Evolutionary conservation across 2,113 vertebrate species (phyloP), one percentile per base, ranked within the genome.

Genomic region (Bostrychus sinensis): DNA sequence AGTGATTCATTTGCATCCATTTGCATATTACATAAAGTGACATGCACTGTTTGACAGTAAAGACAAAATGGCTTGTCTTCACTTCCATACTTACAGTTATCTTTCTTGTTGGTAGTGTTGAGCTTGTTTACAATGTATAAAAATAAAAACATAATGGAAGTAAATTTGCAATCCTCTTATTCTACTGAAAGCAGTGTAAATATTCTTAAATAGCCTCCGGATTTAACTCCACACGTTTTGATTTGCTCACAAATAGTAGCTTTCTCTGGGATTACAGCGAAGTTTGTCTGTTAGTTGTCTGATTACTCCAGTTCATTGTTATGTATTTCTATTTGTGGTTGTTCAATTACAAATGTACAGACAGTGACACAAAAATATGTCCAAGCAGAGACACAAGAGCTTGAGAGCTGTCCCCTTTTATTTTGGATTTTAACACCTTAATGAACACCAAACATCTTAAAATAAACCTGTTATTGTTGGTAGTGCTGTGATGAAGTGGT

Each of bases 401-500:
- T 32, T 30, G 25, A 36, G 41, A 61, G 26, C 50, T 25, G 45
- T 45, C 17, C 12, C 57, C 19, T 3, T 51, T 23, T 34, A 30
- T 3, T 51, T 20, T 28, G 30, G 32, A 51, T 30, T 19, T 14
- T 20, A 58, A 50, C 39, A 13, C 9, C 25, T 48, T 10, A 26
- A 34, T 32, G 22, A 4, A 56, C 23, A 25, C 23, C 9, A 37
- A 69, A 59, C 13, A 19, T 41, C 13, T 46, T 26, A 41, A 65
- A 78, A 69, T 62, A 59, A 39, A 53, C 37, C 30, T 17, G 20
- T 46, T 50, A 2, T 38, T 46, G 17, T 65, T 57, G 75, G 48
- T 51, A 38, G 55, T 43, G 56, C 72, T 56, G 51, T 62, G 71
- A 73, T 70, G 66, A 68, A 62, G 62, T 46, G 66, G 39, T 68